These are phyloP conservation scores for Tethea ocularis DNA, from an alignment of 2,888 invertebrate genomes.

Conservation along the genomic window DNA sequence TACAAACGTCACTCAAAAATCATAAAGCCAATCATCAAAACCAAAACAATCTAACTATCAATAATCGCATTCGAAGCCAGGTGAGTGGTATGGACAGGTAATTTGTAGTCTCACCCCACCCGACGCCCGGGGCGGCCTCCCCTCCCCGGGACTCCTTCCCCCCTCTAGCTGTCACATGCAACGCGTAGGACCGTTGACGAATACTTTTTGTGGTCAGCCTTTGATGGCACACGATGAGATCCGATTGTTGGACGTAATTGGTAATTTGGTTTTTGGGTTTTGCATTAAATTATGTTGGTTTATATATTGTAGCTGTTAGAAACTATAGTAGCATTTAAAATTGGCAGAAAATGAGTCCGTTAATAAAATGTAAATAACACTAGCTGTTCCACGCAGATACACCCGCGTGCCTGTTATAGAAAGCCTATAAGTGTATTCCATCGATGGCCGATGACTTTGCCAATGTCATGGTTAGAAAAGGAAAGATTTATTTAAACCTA, in stretches of 20 bases:
- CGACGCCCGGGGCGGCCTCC: neutral
- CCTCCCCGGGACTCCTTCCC: constrained; percentile 15
- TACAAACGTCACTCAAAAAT: constrained; percentile 10
- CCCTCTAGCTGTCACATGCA: constrained; percentile 30
- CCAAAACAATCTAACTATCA: constrained; percentile 9
- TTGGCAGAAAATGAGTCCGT: too few relatives aligned
- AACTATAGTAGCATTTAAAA: too few relatives aligned
- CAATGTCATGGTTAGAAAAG: too few relatives aligned
- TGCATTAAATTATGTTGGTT: neutral
- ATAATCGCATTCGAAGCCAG: constrained; percentile 33
- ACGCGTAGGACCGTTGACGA: constrained; percentile 17
- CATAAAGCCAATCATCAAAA: constrained; percentile 1
- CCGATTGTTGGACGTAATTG: constrained; percentile 32
- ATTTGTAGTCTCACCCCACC: constrained; percentile 53
- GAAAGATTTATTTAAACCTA: too few relatives aligned
- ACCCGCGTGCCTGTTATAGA: too few relatives aligned
- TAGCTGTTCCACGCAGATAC: too few relatives aligned
- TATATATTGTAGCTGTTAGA: too few relatives aligned
- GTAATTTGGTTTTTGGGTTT: constrained; percentile 15
- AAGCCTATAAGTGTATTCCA: too few relatives aligned
- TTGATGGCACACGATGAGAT: constrained; percentile 30
- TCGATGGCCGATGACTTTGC: too few relatives aligned
- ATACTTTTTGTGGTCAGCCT: constrained; percentile 34
- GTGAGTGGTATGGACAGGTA: constrained; percentile 75
- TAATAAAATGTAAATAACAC: too few relatives aligned